Evolutionary conservation across 2,797 vertebrate species (phyloP).

Genomic region (Limnodromus scolopaceus): DNA sequence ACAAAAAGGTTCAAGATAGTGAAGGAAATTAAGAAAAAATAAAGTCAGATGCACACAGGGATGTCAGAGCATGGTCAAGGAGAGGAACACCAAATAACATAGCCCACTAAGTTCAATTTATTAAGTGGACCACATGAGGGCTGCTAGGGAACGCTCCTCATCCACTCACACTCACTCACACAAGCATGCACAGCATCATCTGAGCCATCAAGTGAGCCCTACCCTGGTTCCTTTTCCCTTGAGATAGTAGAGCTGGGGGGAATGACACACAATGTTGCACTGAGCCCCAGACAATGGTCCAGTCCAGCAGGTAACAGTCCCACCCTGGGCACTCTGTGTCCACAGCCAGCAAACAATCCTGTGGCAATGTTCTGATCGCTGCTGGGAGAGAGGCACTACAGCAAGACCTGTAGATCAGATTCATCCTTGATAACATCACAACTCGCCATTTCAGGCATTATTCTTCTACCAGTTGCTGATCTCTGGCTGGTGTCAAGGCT

Average conservation of each 20-base stretch:
- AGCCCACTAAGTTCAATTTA: background rate
- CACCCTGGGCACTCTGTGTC: fast-evolving
- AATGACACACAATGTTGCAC: background rate
- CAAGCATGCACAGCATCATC: background rate
- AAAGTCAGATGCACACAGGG: background rate
- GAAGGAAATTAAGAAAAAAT: background rate
- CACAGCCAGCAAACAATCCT: background rate
- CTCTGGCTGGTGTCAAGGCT: background rate
- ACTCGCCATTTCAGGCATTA: background rate
- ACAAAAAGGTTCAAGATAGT: background rate
- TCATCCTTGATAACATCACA: background rate
- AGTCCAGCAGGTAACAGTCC: background rate
- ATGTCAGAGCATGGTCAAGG: background rate
- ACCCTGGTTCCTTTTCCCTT: background rate
- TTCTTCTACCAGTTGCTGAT: background rate
- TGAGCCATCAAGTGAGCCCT: background rate
- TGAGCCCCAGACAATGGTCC: background rate
- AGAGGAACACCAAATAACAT: background rate
- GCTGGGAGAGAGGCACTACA: background rate
- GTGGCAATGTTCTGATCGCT: background rate
- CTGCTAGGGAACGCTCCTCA: background rate
- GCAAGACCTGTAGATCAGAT: background rate
- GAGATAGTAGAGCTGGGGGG: background rate
- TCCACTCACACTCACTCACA: background rate
- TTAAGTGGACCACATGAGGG: background rate